Evolutionary conservation across 2,113 vertebrate species (phyloP).

Genomic region (Tragelaphus strepsiceros): DNA sequence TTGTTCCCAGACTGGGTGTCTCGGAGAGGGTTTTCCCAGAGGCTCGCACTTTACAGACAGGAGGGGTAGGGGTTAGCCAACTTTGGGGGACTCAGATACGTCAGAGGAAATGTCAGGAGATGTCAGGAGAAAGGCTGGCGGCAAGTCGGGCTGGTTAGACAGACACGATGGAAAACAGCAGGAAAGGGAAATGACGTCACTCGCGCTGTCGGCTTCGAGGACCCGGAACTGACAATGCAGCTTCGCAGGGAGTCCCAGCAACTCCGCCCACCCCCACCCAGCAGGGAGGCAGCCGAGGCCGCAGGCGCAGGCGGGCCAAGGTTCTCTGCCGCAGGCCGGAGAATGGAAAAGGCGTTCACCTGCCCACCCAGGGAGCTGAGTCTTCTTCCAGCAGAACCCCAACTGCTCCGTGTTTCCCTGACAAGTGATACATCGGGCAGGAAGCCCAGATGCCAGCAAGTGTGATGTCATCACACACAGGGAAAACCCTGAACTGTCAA

Average conservation of each 20-base stretch:
- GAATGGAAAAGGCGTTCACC: not conserved
- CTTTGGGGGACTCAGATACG: not conserved
- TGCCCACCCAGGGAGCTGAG: not conserved
- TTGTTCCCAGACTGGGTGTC: not conserved
- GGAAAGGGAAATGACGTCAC: slow-evolving; percentile 34
- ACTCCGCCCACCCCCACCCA: not conserved
- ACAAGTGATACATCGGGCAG: slow-evolving; percentile 38
- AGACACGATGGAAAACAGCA: not conserved
- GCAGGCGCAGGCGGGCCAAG: not conserved
- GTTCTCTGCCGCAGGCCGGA: not conserved
- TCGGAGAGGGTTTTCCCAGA: not conserved
- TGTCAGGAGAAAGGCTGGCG: not conserved
- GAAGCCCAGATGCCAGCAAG: not conserved
- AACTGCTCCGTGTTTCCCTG: not conserved
- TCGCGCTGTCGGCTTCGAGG: not conserved
- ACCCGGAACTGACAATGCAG: not conserved
- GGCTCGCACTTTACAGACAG: not conserved
- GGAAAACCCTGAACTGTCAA: slow-evolving; percentile 29
- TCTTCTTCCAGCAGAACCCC: not conserved
- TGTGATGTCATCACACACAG: not conserved
- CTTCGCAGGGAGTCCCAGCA: not conserved
- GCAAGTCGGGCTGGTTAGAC: not conserved
- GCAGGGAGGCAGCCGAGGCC: not conserved
- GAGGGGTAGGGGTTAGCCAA: not conserved
- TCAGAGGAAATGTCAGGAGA: not conserved